phyloP scores from a whole-genome alignment of 1,140 invertebrate genomes.

The Nasonia longicornis region DNA sequence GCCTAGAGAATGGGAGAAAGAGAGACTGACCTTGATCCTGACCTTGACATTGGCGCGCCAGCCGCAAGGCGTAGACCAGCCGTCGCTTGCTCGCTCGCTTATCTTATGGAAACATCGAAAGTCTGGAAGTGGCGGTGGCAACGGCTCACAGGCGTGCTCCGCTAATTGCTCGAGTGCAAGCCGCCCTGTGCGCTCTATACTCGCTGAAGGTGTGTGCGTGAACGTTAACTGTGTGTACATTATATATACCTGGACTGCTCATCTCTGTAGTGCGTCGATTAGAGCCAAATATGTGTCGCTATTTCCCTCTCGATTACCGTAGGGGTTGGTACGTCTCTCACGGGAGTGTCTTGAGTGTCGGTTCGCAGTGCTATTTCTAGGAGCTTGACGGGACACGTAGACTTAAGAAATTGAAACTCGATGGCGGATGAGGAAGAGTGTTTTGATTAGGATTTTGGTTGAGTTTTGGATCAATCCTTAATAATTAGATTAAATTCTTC shows the following conservation, averaged over 20 bases:
- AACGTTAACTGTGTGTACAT: neutral
- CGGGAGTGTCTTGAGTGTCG: no score
- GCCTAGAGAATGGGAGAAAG: neutral
- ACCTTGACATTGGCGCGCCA: constrained; percentile 38
- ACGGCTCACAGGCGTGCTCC: neutral
- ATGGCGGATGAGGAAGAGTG: no score
- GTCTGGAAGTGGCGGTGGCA: constrained; percentile 1
- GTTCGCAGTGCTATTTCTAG: no score
- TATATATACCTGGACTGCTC: neutral
- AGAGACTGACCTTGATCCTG: constrained; percentile 33
- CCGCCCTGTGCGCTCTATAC: neutral
- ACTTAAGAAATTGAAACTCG: no score
- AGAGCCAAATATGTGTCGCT: neutral
- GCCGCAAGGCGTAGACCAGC: neutral
- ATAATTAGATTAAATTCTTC: no score
- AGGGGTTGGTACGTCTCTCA: no score
- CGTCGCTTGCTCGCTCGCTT: neutral
- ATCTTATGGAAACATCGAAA: constrained; percentile 37
- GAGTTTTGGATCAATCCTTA: no score
- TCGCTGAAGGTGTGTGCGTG: neutral
- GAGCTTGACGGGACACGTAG: no score
- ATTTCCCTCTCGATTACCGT: no score
- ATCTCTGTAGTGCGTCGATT: neutral
- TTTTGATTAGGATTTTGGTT: no score
- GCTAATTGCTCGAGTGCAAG: constrained; percentile 17